A percentile compares a stretch with the other conserved stretches of the same genome.
These are phyloP conservation scores for Augiades crinisus DNA, from an alignment of 2,888 invertebrate species.

Conservation along the genomic window DNA sequence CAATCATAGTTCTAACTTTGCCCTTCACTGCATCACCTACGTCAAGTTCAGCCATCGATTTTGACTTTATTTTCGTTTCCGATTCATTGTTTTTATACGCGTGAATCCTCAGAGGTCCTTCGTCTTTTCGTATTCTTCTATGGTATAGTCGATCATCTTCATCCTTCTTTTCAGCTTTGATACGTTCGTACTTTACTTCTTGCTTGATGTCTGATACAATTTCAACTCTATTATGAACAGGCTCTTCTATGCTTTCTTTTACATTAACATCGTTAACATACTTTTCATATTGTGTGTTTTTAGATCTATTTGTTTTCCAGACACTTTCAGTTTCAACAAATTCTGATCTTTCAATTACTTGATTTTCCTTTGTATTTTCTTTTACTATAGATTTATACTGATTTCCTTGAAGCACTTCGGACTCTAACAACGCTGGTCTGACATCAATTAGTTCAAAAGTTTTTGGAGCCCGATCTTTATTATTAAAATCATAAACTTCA, in stretches of 20 bases:
- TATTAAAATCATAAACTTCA: too few species aligned
- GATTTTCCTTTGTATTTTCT: too few species aligned
- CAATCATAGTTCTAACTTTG: slow-evolving; percentile 50
- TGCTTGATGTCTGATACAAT: slow-evolving; percentile 3
- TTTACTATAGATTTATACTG: too few species aligned
- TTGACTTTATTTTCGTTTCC: slow-evolving; percentile 37
- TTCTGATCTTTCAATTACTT: background rate
- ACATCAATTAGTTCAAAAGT: too few species aligned
- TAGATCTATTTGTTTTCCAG: background rate
- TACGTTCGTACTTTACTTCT: background rate
- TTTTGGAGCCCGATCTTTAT: too few species aligned
- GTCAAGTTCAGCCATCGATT: slow-evolving; percentile 56
- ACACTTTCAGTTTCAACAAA: background rate
- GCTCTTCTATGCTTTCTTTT: background rate
- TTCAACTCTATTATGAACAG: slow-evolving; percentile 1
- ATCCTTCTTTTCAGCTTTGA: slow-evolving; percentile 17
- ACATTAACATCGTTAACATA: background rate
- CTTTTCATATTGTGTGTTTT: background rate
- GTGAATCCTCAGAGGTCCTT: slow-evolving; percentile 14
- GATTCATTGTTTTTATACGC: slow-evolving; percentile 29
- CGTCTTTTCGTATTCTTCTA: slow-evolving; percentile 1
- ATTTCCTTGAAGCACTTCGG: too few species aligned
- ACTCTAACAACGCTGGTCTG: too few species aligned
- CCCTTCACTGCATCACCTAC: slow-evolving; percentile 53
- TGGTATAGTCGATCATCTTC: background rate